These are phyloP conservation scores for Argynnis bischoffii DNA, from an alignment of 2,888 invertebrate species.

Conservation along the genomic window DNA sequence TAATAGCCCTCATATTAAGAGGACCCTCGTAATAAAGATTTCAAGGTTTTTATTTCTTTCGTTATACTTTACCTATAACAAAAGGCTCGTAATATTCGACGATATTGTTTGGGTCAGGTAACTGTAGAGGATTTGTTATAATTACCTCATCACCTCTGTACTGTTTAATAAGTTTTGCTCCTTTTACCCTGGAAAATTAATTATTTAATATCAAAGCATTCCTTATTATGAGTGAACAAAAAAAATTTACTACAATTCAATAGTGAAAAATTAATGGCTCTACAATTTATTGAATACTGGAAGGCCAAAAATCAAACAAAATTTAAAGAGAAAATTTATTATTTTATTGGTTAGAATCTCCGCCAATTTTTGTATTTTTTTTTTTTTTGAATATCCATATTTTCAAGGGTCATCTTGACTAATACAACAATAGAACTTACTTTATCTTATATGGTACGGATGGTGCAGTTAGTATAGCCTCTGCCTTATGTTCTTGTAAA, in stretches of 20 bases:
- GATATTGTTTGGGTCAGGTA: constrained; percentile 86
- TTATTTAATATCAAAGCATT: neutral
- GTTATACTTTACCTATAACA: constrained; percentile 83
- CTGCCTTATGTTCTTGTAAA: constrained; percentile 91
- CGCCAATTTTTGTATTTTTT: too few relatives aligned
- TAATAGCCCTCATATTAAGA: too few relatives aligned
- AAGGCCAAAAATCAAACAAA: neutral
- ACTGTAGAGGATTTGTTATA: constrained; percentile 88
- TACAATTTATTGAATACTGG: neutral
- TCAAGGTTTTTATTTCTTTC: too few relatives aligned
- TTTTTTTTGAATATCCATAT: too few relatives aligned
- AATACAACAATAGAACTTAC: constrained; percentile 49
- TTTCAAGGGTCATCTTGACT: neutral
- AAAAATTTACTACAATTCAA: neutral
- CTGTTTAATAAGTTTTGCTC: constrained; percentile 87
- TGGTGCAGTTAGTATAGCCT: constrained; percentile 92
- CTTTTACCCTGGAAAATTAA: constrained; percentile 83
- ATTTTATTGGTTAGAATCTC: neutral
- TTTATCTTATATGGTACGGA: constrained; percentile 91
- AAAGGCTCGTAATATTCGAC: constrained; percentile 92
- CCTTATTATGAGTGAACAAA: too few relatives aligned
- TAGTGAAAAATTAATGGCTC: too few relatives aligned
- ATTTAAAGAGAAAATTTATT: neutral
- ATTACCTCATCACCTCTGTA: constrained; percentile 83
- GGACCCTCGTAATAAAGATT: too few relatives aligned